Conservation (phyloP, 2,797 vertebrate species). For the Brachymystax lenok region DNA sequence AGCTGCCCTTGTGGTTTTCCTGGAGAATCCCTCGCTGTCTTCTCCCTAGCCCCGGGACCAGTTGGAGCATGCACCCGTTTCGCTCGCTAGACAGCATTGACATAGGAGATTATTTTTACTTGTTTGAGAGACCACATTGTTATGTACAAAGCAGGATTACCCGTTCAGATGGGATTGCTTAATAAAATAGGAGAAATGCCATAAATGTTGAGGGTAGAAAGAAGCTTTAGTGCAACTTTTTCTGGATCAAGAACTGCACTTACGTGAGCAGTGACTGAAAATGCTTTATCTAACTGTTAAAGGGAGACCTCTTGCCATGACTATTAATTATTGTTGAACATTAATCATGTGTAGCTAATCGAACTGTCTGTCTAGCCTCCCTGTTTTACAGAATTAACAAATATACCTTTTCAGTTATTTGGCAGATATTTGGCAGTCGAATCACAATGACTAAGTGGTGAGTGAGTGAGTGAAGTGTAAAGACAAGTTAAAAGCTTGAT, state of each 20-base stretch:
- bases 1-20: slow-evolving; percentile 95
- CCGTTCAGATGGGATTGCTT: slow-evolving; percentile 40
- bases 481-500: not conserved
- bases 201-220: slow-evolving; percentile 23
- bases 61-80: slow-evolving; percentile 85
- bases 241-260: not conserved
- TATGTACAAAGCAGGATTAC: slow-evolving; percentile 61
- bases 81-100: slow-evolving; percentile 85
- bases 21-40: slow-evolving; percentile 93
- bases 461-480: slow-evolving; percentile 14
- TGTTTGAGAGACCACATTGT: slow-evolving; percentile 81
- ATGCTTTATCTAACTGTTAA: not conserved
- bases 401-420: not conserved
- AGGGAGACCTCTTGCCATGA: not conserved
- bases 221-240: slow-evolving; percentile 12
- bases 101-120: slow-evolving; percentile 76
- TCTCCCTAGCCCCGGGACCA: slow-evolving; percentile 77
- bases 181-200: slow-evolving; percentile 52
- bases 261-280: slow-evolving; percentile 11
- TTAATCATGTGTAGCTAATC: not conserved
- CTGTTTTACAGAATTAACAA: not conserved
- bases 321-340: not conserved
- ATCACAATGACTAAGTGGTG: not conserved
- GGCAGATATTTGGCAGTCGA: not conserved
- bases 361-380: not conserved